Evolutionary conservation across 2,113 vertebrate genomes (phyloP).

Genomic region (Oostethus manadensis): DNA sequence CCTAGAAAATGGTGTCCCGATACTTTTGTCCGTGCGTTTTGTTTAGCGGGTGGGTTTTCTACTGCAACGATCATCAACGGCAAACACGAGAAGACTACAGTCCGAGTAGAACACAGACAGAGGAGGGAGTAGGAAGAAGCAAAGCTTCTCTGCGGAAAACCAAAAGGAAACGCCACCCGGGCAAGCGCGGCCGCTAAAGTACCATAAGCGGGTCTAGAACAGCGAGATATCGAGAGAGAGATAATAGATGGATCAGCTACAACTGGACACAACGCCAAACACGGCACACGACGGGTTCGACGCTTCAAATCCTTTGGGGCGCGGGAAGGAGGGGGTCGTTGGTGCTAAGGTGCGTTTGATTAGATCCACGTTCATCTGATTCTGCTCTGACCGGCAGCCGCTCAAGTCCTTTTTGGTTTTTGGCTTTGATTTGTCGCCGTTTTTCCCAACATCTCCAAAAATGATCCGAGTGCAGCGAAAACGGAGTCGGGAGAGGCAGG

Average conservation of each 20-base stretch:
- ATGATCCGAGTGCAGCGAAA: background rate
- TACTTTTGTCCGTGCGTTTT: slow-evolving; percentile 15
- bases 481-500: background rate
- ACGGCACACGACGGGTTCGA: slow-evolving; percentile 56
- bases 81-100: slow-evolving; percentile 63
- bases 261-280: slow-evolving; percentile 61
- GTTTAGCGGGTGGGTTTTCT: slow-evolving; percentile 42
- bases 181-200: slow-evolving; percentile 90
- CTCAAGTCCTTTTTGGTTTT: slow-evolving; percentile 2
- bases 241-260: slow-evolving; percentile 60
- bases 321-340: background rate
- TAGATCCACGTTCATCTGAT: slow-evolving; percentile 1
- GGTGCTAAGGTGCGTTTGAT: slow-evolving; percentile 45
- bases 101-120: slow-evolving; percentile 61
- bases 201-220: slow-evolving; percentile 85
- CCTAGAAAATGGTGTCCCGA: background rate
- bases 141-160: slow-evolving; percentile 64
- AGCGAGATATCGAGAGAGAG: slow-evolving; percentile 65
- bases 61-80: slow-evolving; percentile 64
- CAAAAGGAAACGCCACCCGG: slow-evolving; percentile 47
- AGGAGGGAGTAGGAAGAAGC: slow-evolving; percentile 56
- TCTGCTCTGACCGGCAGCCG: slow-evolving; percentile 3
- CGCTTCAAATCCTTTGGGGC: slow-evolving; percentile 57
- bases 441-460: background rate
- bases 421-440: background rate